phyloP scores from a whole-genome alignment of 2,113 vertebrate genomes.

The Malurus elegans region DNA sequence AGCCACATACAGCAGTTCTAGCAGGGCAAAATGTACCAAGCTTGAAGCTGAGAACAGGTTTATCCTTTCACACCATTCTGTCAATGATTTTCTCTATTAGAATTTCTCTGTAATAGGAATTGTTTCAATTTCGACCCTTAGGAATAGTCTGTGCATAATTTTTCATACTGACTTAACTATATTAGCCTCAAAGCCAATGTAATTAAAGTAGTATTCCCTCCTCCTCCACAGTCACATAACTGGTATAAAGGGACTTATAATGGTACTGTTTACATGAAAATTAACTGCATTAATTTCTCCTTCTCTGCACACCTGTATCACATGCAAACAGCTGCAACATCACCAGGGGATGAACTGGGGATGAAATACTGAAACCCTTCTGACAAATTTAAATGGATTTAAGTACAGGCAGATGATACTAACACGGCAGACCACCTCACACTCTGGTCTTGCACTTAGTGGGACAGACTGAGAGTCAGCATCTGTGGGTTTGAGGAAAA shows the following conservation, averaged over 20 bases:
- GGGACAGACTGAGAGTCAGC: neutral
- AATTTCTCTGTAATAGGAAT: slow-evolving; percentile 28
- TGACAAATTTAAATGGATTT: neutral
- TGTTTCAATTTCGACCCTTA: slow-evolving; percentile 38
- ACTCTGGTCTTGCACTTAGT: neutral
- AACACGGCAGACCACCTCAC: neutral
- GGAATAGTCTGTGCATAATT: slow-evolving; percentile 4
- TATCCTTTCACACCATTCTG: neutral
- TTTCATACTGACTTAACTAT: slow-evolving; percentile 54
- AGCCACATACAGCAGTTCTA: neutral
- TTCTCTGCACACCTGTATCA: slow-evolving; percentile 38
- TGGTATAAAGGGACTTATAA: slow-evolving; percentile 44
- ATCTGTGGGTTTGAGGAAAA: neutral
- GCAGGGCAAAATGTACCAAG: neutral
- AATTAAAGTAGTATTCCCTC: slow-evolving; percentile 52
- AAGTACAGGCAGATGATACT: neutral
- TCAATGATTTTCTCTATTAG: neutral
- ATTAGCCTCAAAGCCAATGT: slow-evolving; percentile 50
- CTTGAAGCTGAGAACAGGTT: neutral
- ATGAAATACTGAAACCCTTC: neutral
- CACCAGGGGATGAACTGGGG: neutral
- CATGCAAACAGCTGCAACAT: neutral
- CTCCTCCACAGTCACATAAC: slow-evolving; percentile 36
- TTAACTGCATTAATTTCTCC: slow-evolving; percentile 37
- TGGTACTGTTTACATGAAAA: slow-evolving; percentile 4